Evolutionary conservation across 37 sponge, comb jelly and placozoan species (phyloP).

Genomic region (Axinella damicornis): DNA sequence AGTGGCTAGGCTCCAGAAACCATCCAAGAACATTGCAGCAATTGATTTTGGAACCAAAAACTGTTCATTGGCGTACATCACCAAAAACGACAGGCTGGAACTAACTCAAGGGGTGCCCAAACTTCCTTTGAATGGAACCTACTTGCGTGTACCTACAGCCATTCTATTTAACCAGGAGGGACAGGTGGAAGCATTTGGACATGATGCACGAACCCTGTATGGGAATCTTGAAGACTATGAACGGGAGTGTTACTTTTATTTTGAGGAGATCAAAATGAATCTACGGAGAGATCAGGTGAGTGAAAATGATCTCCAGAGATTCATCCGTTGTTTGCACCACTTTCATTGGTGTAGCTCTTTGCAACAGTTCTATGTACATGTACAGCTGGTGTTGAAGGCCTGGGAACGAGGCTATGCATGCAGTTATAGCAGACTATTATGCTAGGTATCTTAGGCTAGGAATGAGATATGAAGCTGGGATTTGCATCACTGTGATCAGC

Average conservation of each 20-base stretch:
- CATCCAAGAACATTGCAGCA: conserved; percentile 52
- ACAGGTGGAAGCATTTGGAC: conserved; percentile 36
- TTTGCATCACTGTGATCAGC: no score
- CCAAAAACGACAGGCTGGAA: conserved; percentile 14
- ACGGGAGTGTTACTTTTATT: conserved; percentile 6
- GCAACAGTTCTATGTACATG: no score
- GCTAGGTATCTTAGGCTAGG: no score
- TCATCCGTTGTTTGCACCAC: no score
- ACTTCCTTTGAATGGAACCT: conserved; percentile 31
- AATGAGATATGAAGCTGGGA: no score
- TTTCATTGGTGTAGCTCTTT: no score
- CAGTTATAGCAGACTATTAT: no score
- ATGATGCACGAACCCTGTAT: conserved; percentile 27
- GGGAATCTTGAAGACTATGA: neutral
- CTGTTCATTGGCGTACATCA: conserved; percentile 51
- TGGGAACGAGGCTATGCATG: no score
- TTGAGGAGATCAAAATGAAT: conserved; percentile 65
- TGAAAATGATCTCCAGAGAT: neutral
- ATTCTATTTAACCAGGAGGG: conserved; percentile 40
- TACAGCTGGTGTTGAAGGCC: no score
- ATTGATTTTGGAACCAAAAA: conserved; percentile 62
- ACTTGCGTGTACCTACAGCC: conserved; percentile 46
- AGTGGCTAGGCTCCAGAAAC: neutral
- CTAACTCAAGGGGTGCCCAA: conserved; percentile 28
- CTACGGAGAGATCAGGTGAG: conserved; percentile 46